These are phyloP conservation scores for Phylloscopus trochilus DNA, from an alignment of 2,113 vertebrate species.

Conservation along the genomic window DNA sequence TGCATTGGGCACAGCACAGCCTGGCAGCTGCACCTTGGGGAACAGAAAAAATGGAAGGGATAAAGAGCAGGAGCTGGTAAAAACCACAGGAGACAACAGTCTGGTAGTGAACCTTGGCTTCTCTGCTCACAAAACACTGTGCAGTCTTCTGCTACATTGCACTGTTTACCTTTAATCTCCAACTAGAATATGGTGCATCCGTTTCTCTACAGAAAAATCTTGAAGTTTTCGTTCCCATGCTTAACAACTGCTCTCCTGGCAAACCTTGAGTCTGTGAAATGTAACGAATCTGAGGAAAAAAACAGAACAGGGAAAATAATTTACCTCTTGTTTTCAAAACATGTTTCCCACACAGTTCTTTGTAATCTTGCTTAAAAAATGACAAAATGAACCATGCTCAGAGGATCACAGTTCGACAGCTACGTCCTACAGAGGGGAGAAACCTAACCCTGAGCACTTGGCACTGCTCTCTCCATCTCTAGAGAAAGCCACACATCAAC, in stretches of 20 bases:
- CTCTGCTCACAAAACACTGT: background rate
- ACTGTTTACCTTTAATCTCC: slow-evolving; percentile 92
- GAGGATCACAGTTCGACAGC: accelerated
- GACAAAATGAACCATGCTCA: background rate
- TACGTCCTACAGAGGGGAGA: background rate
- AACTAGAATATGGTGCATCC: slow-evolving; percentile 87
- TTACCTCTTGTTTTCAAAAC: background rate
- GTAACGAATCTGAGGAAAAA: slow-evolving; percentile 89
- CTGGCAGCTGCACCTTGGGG: background rate
- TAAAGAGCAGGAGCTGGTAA: background rate
- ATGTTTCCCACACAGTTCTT: background rate
- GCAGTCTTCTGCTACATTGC: background rate
- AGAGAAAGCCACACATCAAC: background rate
- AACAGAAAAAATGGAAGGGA: background rate
- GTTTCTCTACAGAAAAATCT: slow-evolving; percentile 88
- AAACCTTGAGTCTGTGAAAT: slow-evolving; percentile 99
- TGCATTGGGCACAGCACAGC: background rate
- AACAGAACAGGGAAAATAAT: background rate
- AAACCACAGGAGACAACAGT: background rate
- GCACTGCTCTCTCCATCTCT: background rate
- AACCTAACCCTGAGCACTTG: background rate
- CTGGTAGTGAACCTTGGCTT: background rate
- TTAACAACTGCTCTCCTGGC: slow-evolving; percentile 91
- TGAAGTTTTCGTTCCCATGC: slow-evolving; percentile 91
- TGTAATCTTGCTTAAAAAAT: background rate